A percentile compares a stretch with the other conserved stretches of the same genome.
These are phyloP conservation scores for Astyanax mexicanus DNA, from an alignment of 2,797 vertebrate genomes.

Conservation along the genomic window DNA sequence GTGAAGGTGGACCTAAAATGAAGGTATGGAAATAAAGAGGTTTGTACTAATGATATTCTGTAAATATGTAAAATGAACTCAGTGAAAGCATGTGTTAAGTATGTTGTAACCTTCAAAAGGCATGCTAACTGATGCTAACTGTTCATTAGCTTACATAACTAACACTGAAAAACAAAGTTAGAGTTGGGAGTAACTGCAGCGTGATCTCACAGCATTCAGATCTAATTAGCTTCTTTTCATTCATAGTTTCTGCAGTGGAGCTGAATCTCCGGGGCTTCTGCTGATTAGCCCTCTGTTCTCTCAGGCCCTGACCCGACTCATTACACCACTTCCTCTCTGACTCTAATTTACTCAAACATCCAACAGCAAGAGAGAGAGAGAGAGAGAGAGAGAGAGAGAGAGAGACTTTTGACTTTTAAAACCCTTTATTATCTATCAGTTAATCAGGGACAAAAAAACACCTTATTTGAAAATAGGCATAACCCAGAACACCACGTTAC, in stretches of 20 bases:
- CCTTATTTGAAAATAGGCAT: too few relatives aligned
- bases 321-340: slow-evolving; percentile 57
- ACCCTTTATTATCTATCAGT: too few relatives aligned
- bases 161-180: not conserved
- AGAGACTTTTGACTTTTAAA: too few relatives aligned
- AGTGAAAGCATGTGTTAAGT: too few relatives aligned
- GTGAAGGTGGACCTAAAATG: too few relatives aligned
- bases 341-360: slow-evolving; percentile 68
- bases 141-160: not conserved
- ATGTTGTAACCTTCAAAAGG: too few relatives aligned
- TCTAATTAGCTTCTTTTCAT: slow-evolving; percentile 12
- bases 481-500: too few relatives aligned
- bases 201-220: not conserved
- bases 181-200: too few relatives aligned
- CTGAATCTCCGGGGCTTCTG: slow-evolving; percentile 54
- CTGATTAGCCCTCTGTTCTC: slow-evolving; percentile 65
- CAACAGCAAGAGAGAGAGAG: slow-evolving; percentile 33
- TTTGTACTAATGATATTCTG: too few relatives aligned
- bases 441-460: too few relatives aligned
- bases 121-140: not conserved
- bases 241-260: slow-evolving; percentile 24
- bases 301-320: slow-evolving; percentile 63
- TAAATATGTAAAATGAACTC: too few relatives aligned
- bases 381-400: slow-evolving; percentile 14
- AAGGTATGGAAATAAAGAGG: too few relatives aligned